phyloP scores from a whole-genome alignment of 1,140 invertebrate species.

The Dreissena polymorpha region DNA sequence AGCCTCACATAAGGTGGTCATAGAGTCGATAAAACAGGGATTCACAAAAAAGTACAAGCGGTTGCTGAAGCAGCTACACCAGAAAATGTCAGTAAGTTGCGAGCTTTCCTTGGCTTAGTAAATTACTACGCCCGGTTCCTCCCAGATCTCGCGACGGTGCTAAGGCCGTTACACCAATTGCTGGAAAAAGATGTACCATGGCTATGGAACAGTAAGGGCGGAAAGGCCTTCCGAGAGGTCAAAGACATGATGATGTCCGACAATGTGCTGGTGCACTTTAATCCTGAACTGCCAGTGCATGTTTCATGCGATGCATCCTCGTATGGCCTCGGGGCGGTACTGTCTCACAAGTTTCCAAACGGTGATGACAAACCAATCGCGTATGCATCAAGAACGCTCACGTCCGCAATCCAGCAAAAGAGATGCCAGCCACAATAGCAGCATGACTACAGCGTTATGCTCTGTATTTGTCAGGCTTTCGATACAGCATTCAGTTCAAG shows the following conservation, averaged over 20 bases:
- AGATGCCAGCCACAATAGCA: slow-evolving; percentile 71
- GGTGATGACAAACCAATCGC: slow-evolving; percentile 79
- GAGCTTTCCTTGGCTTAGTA: slow-evolving; percentile 53
- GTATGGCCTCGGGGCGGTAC: slow-evolving; percentile 80
- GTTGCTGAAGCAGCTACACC: slow-evolving; percentile 43
- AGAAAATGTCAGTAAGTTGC: slow-evolving; percentile 48
- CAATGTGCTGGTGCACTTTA: slow-evolving; percentile 47
- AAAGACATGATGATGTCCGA: slow-evolving; percentile 54
- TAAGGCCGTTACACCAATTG: slow-evolving; percentile 50
- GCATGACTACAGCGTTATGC: slow-evolving; percentile 69
- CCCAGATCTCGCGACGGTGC: slow-evolving; percentile 43
- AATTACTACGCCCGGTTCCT: slow-evolving; percentile 60
- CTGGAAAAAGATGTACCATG: slow-evolving; percentile 49
- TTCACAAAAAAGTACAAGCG: slow-evolving; percentile 53
- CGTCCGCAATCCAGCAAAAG: slow-evolving; percentile 62
- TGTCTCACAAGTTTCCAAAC: slow-evolving; percentile 80
- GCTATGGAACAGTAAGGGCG: slow-evolving; percentile 38
- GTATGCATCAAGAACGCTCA: slow-evolving; percentile 79
- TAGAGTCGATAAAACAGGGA: slow-evolving; percentile 49
- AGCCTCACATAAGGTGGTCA: slow-evolving; percentile 51
- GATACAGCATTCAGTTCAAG: no score
- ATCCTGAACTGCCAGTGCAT: slow-evolving; percentile 18
- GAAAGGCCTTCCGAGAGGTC: slow-evolving; percentile 37
- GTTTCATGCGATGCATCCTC: slow-evolving; percentile 81
- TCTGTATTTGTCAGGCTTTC: slow-evolving; percentile 53